phyloP scores from a whole-genome alignment of 2,888 invertebrate genomes.

The Mechanitis messenoides region DNA sequence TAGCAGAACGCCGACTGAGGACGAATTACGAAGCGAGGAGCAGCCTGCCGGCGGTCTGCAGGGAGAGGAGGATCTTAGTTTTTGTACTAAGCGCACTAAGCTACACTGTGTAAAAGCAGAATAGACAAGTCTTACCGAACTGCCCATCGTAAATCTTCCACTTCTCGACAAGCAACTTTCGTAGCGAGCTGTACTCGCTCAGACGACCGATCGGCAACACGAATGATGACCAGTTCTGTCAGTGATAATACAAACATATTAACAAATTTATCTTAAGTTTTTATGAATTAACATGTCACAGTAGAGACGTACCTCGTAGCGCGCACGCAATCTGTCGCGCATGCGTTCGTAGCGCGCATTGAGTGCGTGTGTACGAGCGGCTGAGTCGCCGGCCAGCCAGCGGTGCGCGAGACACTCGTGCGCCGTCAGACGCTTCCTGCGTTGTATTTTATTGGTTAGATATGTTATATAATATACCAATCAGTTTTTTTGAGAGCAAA shows the following conservation, averaged over 20 bases:
- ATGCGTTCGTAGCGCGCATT: slow-evolving; percentile 88
- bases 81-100: not conserved
- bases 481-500: not conserved
- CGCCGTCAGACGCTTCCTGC: slow-evolving; percentile 96
- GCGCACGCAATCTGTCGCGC: slow-evolving; percentile 89
- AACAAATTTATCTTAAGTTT: not conserved
- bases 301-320: slow-evolving; percentile 72
- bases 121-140: slow-evolving; percentile 81
- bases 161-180: slow-evolving; percentile 96
- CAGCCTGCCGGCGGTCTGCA: slow-evolving; percentile 94
- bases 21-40: slow-evolving; percentile 97
- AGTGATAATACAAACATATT: slow-evolving; percentile 8
- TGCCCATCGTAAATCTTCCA: slow-evolving; percentile 97
- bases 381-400: slow-evolving; percentile 94
- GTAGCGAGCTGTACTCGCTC: slow-evolving; percentile 97
- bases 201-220: slow-evolving; percentile 96
- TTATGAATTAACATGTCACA: too few species aligned
- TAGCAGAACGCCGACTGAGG: slow-evolving; percentile 97
- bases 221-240: slow-evolving; percentile 80
- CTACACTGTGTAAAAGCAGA: not conserved
- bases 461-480: too few species aligned
- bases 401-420: slow-evolving; percentile 97
- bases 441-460: not conserved
- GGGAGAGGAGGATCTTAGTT: slow-evolving; percentile 39
- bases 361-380: slow-evolving; percentile 84